Evolutionary conservation across 2,113 vertebrate species (phyloP).

Genomic region (Cinclus cinclus): DNA sequence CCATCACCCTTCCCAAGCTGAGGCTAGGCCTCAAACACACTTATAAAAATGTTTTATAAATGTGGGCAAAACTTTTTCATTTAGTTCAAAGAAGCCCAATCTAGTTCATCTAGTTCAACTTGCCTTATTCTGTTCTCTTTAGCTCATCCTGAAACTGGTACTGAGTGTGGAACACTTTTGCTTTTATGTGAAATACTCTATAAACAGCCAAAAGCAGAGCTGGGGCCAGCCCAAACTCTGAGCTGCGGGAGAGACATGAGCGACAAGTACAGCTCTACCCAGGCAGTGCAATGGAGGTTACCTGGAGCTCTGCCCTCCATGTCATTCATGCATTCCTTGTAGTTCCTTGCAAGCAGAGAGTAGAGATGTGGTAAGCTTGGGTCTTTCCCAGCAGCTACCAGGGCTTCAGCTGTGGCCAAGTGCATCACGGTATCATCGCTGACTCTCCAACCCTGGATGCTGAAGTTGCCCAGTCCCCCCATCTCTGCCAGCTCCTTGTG

Average conservation of each 20-base stretch:
- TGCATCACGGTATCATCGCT: conserved; percentile 88
- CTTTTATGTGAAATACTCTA: fast-evolving
- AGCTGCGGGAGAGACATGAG: not conserved
- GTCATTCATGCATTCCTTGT: conserved; percentile 80
- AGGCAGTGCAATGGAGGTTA: conserved; percentile 2
- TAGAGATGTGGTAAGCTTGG: conserved; percentile 53
- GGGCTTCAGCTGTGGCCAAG: conserved; percentile 81
- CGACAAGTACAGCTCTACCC: not conserved
- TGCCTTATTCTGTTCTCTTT: not conserved
- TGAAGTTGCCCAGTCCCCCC: conserved; percentile 74
- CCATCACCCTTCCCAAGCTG: not conserved
- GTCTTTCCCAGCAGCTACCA: conserved; percentile 60
- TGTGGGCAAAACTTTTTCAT: not conserved
- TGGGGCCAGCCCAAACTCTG: not conserved
- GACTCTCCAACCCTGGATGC: conserved; percentile 69
- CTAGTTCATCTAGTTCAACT: not conserved
- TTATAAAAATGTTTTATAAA: not conserved
- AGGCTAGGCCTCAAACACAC: not conserved
- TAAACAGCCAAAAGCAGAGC: not conserved
- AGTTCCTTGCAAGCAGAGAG: conserved; percentile 75
- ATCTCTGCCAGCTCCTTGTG: conserved; percentile 71
- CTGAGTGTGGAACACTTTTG: not conserved
- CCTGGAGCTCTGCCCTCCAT: conserved; percentile 81
- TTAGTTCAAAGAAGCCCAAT: not conserved
- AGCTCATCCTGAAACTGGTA: not conserved